Base-by-base conservation (phyloP, 2,113 vertebrate species). In the Campylomormyrus numenius region DNA sequence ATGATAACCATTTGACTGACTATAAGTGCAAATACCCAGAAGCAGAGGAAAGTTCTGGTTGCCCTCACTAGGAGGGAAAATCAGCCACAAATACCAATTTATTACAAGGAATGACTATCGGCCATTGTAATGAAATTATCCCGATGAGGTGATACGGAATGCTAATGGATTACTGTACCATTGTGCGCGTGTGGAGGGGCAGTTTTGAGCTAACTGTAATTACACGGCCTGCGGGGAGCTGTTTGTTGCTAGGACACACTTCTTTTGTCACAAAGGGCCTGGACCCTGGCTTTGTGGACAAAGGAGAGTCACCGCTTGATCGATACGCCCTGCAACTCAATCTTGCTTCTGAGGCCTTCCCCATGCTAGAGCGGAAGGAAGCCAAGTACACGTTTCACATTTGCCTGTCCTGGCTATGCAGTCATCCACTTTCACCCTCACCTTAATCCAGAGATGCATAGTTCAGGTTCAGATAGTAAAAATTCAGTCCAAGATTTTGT, bases 111-210 rank as follows among this genome's bases (percentile, higher is more conserved):
- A 90, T 89, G 58, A 77, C 48, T 58, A 56, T 89, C 49, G 24
- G 7, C 53, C n/a, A 31, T 46, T 89, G 80, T 86, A 89, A 89
- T 89, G 48, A 91, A 89, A 91, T 85, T 86, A 89, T 31, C 31
- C 5, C 84, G 56, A 89, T 86, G 83, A 86, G 90, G 31, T 90
- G 77, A 90, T 85, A 74, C 49, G 21, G 56, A 89, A 90, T 49
- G 19, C 83, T 52, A 86, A 89, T 89, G 80, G 85, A 91, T 88
- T 80, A 83, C 88, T 50, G 21, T 45, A 50, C 90, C n/a, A 83
- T 53, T 11, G 46, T n/a, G 42, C 48, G 24, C 24, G 39, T 48
- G 42, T 42, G 39, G 19, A 1, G 19, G 84, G 19, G 50, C 49
- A 56, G 83, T 83, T 89, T 45, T 83, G 21, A 46, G 45, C 56